Evolutionary conservation across 1,140 invertebrate species (phyloP), one percentile per base, ranked within the genome.

Genomic region (Lineus longissimus): DNA sequence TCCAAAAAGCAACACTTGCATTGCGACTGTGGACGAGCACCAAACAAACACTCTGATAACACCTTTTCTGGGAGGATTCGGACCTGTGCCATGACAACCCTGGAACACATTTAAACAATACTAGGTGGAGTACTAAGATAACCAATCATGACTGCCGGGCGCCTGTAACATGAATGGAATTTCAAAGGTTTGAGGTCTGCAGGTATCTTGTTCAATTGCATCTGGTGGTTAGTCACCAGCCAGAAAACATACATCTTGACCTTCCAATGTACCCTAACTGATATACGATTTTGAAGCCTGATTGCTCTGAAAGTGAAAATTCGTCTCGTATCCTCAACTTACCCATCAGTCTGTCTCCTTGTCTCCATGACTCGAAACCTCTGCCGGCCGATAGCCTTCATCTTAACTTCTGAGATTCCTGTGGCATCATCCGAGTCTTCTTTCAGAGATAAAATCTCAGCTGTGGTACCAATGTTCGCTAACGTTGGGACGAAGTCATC

Each of bases 401-500:
- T 71, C 55, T 73, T 70, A 0, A 81, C 63, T 25, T 71, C 73
- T 45, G 73, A 73, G 9, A 81, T 62, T 11, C 78, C 80, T 41
- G 77, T 71, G 11, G 43, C 43, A 19, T 78, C 75, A 72, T 82
- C 75, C 13, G 86, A 81, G 56, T 84, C 84, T 64, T 86, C 82
- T 63, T 82, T 83, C 66, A 86, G 88, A 61, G 87, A 87, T 66
- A 87, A 87, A 30, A 90, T 87, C 77, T 90, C 88, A n/a, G 87
- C 88, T n/a, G 88, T 88, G 27, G 87, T 88, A 22, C 88, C 88
- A 62, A 88, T 77, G 33, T 67, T 67, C 36, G 78, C 76, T 45
- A 78, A 63, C 0, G 65, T 61, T 11, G 66, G 6, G 13, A 19
- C 19, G 30, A 36, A 36, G 33, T 36, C 33, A 36, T 36, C 15